Base-by-base conservation (phyloP, 2,888 invertebrate genomes). In the Acrobasis repandana region DNA sequence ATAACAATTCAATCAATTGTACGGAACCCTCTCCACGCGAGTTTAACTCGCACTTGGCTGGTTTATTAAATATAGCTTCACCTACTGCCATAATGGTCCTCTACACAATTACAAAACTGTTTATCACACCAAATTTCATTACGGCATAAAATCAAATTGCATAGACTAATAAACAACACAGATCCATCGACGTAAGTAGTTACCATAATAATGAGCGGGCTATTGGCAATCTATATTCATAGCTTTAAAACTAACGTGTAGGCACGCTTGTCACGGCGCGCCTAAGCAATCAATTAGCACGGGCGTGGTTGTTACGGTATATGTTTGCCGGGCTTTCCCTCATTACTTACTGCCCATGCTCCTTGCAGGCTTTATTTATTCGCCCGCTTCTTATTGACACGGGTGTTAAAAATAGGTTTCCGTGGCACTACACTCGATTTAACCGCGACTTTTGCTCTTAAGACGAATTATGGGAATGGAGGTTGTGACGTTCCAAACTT, bases 201-300 rank as follows among this genome's bases (percentile, higher is more conserved):
- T 54, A 38, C 38, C 54, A 54, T 54, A 38, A 52, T 43, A 38
- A 54, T 54, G 54, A 54, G 54, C 54, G 38, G 38, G 20, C 48
- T 50, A 58, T 58, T 38, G 38, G 57, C 63, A 62, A 67, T 65
- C 65, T 62, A 65, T 65, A 64, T 61, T 61, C 65, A 65, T 64
- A 61, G 60, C 52, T 16, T 50, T 48, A 58, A 58, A 54, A 58
- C 11, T 72, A 65, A 61, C 48, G 60, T 59, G 57, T 62, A 56
- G 56, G 34, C 49, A 50, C 49, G 60, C 61, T 52, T 52, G 52
- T 52, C 52, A 52, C 77, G 82, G 85, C 75, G 83, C 77, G 85
- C 85, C 80, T 71, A 63, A 63, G 80, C 86, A 90, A 90, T 90
- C 90, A 90, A 90, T 90, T 90, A 90, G 70, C 68, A 61, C 65